Evolutionary conservation across 1,140 invertebrate genomes (phyloP).

Genomic region (Thaumatotibia leucotreta): DNA sequence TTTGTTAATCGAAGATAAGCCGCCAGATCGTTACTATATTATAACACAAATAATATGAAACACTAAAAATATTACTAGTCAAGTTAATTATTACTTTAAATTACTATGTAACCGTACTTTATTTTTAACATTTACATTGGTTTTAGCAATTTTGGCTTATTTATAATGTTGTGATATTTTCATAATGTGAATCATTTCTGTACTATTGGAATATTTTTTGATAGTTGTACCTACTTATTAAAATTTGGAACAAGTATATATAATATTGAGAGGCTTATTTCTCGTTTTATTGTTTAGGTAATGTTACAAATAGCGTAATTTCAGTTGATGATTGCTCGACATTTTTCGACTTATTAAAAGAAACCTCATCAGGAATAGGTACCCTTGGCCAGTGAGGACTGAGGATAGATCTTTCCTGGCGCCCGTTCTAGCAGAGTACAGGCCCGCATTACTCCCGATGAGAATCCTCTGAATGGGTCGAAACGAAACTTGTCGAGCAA

Average conservation of each 20-base stretch:
- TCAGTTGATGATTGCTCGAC: background rate
- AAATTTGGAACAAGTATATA: slow-evolving; percentile 64
- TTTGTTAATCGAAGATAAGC: slow-evolving; percentile 18
- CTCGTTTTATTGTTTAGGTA: slow-evolving; percentile 27
- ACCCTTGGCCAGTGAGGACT: no score
- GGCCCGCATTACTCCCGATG: no score
- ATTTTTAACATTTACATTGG: slow-evolving; percentile 67
- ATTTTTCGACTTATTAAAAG: no score
- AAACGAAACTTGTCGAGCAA: no score
- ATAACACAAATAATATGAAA: slow-evolving; percentile 16
- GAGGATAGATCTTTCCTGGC: no score
- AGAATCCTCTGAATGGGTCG: no score
- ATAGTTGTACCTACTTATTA: slow-evolving; percentile 44
- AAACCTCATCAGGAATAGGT: no score
- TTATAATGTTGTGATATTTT: slow-evolving; percentile 65
- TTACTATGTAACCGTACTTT: slow-evolving; percentile 54
- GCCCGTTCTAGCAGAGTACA: no score
- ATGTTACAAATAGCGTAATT: background rate
- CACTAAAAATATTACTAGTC: slow-evolving; percentile 38
- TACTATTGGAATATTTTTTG: slow-evolving; percentile 64
- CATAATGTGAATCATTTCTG: slow-evolving; percentile 65
- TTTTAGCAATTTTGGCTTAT: slow-evolving; percentile 62
- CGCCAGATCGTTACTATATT: slow-evolving; percentile 17
- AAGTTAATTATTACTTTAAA: slow-evolving; percentile 52
- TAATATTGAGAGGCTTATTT: slow-evolving; percentile 29